Evolutionary conservation across 2,888 invertebrate species (phyloP).

Genomic region (Standfussiana lucernea): DNA sequence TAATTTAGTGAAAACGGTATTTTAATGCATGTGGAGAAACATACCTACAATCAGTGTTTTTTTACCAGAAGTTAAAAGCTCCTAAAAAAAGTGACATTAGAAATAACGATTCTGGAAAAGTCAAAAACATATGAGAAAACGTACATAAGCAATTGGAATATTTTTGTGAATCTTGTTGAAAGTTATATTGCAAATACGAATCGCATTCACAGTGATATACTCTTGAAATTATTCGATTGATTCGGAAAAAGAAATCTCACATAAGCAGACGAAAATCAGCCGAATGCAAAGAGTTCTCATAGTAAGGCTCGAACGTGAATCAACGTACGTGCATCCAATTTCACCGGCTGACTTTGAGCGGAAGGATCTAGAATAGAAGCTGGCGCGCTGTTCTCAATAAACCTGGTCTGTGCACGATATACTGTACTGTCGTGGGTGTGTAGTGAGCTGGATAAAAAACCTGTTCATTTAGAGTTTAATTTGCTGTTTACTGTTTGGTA

Average conservation of each 20-base stretch:
- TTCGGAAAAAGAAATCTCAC: neutral
- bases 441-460: constrained; percentile 13
- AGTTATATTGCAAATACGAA: neutral
- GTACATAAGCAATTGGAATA: neutral
- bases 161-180: neutral
- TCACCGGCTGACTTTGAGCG: constrained; percentile 77
- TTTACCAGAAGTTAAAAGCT: neutral
- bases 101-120: neutral
- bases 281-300: neutral
- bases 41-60: neutral
- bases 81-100: neutral
- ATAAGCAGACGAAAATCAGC: neutral
- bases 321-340: constrained; percentile 84
- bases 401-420: constrained; percentile 62
- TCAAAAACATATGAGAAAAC: neutral
- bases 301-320: constrained; percentile 68
- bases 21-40: neutral
- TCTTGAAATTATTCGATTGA: neutral
- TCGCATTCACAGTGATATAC: neutral
- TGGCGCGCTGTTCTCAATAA: constrained; percentile 70
- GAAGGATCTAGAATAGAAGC: constrained; percentile 70
- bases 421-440: constrained; percentile 15
- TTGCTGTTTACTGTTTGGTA: neutral
- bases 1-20: neutral
- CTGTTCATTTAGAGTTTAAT: constrained; percentile 15